These are phyloP conservation scores for Drosophila athabasca DNA, from an alignment of 1,140 invertebrate species.

Conservation along the genomic window DNA sequence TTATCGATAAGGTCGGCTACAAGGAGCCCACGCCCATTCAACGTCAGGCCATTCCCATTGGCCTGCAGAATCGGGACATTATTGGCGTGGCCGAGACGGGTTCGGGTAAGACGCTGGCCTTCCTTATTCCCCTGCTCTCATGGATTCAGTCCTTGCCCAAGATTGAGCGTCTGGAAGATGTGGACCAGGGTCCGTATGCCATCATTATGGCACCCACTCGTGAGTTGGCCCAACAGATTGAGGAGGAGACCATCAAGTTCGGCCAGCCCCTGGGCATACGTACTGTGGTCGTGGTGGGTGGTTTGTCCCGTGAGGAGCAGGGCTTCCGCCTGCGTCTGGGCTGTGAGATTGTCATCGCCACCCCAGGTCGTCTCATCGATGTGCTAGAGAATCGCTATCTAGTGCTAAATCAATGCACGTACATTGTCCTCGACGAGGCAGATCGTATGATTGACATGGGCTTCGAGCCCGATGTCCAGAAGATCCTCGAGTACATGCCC, in stretches of 20 bases:
- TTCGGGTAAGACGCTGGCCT: constrained; percentile 99
- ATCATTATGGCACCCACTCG: constrained; percentile 99
- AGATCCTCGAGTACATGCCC: constrained; percentile 99
- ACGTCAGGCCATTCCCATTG: constrained; percentile 99
- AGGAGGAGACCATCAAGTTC: constrained; percentile 99
- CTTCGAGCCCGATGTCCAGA: constrained; percentile 99
- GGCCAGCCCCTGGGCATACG: constrained; percentile 96
- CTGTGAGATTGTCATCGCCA: constrained; percentile 99
- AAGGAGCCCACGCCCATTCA: constrained; percentile 99
- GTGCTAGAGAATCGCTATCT: constrained; percentile 99
- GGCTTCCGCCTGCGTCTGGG: constrained; percentile 98
- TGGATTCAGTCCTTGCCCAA: constrained; percentile 99
- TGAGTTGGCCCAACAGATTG: constrained; percentile 99
- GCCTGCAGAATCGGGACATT: constrained; percentile 98
- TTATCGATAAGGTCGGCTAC: constrained; percentile 98
- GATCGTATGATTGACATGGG: constrained; percentile 99
- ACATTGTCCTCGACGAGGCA: constrained; percentile 96
- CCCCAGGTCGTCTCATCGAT: constrained; percentile 99
- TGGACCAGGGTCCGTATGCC: constrained; percentile 98
- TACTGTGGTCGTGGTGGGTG: constrained; percentile 99
- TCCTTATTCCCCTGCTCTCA: constrained; percentile 97
- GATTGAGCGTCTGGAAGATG: constrained; percentile 95
- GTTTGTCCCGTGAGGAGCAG: constrained; percentile 98
- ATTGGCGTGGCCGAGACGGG: constrained; percentile 99
- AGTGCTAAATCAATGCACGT: constrained; percentile 97